Base-by-base conservation (phyloP, 2,797 vertebrate species). In the Erpetoichthys calabaricus region DNA sequence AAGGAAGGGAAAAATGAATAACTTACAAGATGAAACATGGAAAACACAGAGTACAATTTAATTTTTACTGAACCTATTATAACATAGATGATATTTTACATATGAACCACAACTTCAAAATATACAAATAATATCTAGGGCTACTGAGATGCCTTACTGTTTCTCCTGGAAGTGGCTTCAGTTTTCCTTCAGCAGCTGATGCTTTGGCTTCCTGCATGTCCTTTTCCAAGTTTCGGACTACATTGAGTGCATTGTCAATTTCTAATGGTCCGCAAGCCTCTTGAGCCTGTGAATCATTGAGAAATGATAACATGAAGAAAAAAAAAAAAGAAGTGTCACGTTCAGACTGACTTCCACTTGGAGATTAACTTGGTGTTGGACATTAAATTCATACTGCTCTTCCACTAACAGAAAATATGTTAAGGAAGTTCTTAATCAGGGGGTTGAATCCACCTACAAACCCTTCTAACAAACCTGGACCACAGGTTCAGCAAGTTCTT, bases 241-340 rank as follows among this genome's bases (percentile, higher is more conserved):
- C 74, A 5, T 88, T 87, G 59, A 99, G 74, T 0, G 94, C 94
- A 0, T 92, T 97, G 52, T 99, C 93, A 56, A 99, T 96, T 73
- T 98, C 95, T 72, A 98, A 70, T 2, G 94, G 94, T 3, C 94
- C 95, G 0, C 95, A 99, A 0, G 94, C 90, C 64, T 99, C 94
- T 71, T 99, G 93, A 47, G 95, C 95, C 94, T 99, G 66, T 0
- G 1, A 10, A 44, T 7, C 6, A 42, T 41, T 47, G 6, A 25
- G 25, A 25, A 25, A 25, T 25, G 25, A 25, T 25, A 25, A 25
- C 25, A 25, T 25, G 25, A 25, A 25, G 1, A 25, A 25, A 25
- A 25, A 25, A 25, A 25, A 2, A 25, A 25, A 25, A 25, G 25
- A 25, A 25, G n/a, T n/a, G 25, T 25, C 25, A 25, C 25, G 25